Base-by-base conservation (phyloP, 2,797 vertebrate genomes). In the Champsocephalus esox region DNA sequence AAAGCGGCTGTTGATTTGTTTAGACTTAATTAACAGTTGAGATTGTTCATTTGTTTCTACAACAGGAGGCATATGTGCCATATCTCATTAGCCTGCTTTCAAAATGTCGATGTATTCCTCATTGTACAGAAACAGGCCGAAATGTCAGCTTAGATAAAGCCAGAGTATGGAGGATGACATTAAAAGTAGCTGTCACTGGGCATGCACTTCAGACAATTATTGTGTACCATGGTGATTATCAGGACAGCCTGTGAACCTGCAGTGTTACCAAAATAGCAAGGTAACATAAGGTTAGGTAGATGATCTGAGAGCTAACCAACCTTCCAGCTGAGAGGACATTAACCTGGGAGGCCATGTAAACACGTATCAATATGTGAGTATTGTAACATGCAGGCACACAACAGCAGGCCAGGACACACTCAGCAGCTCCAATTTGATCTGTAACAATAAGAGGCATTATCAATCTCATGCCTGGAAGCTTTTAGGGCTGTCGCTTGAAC, bases 241-340 rank as follows among this genome's bases (percentile, higher is more conserved):
- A 70, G 88, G 77, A 89, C 83, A 34, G 87, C 66, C 71, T 80
- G 77, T 11, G 32, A 78, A 75, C 86, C 82, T 70, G 71, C 79
- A 52, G 60, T 38, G 84, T 67, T 75, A 86, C 88, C 75, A 81
- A 87, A 91, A 92, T 91, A 90, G 87, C 76, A 59, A 86, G 75
- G 89, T 85, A 82, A 85, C 87, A 82, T 71, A 71, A 87, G 89
- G 88, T 90, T 83, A 89, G 85, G 79, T 72, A 81, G 85, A 88
- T 89, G 88, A 90, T 76, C 83, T 80, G 60, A 90, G 85, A 60
- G 81, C 84, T 78, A 79, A 85, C 88, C 80, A 86, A 89, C 85
- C 82, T 84, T 85, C 77, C 83, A 86, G 79, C 84, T 85, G 85
- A 87, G 81, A 90, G 76, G 83, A 80, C 83, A 88, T 90, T 88